phyloP scores from a whole-genome alignment of 2,888 invertebrate genomes.

The Rhamnusium bicolor region DNA sequence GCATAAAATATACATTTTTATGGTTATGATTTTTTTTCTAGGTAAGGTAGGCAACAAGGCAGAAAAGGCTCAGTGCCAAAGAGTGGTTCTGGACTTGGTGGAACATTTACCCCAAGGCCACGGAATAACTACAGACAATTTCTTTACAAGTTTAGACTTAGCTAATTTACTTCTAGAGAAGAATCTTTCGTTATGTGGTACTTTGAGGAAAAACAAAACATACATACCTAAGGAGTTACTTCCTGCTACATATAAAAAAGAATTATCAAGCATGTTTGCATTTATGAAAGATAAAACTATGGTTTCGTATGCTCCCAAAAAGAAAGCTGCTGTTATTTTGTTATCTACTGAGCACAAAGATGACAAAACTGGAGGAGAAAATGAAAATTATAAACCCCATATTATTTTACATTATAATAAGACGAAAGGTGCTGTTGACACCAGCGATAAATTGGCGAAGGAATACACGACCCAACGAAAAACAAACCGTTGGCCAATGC shows the following conservation, averaged over 20 bases:
- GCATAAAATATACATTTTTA: background rate
- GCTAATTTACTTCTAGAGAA: slow-evolving; percentile 33
- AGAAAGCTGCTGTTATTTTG: too few species aligned
- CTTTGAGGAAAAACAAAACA: slow-evolving; percentile 43
- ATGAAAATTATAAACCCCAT: too few species aligned
- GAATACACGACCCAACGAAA: too few species aligned
- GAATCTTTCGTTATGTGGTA: slow-evolving; percentile 31
- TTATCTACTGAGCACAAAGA: too few species aligned
- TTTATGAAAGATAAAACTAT: slow-evolving; percentile 40
- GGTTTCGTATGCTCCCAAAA: slow-evolving; percentile 43
- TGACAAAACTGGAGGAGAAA: too few species aligned
- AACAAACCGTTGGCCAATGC: too few species aligned
- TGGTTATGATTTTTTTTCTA: background rate
- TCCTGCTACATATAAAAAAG: slow-evolving; percentile 35
- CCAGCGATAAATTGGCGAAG: too few species aligned
- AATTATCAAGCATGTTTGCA: slow-evolving; percentile 45
- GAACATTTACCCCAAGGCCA: too few species aligned
- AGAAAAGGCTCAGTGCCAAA: background rate
- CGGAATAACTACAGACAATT: too few species aligned
- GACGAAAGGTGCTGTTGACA: too few species aligned
- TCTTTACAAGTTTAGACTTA: too few species aligned
- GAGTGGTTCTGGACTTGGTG: background rate
- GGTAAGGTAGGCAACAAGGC: background rate
- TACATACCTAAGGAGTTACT: slow-evolving; percentile 38
- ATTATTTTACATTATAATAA: too few species aligned